phyloP scores from a whole-genome alignment of 2,797 vertebrate genomes.

The Triplophysa bombifrons region DNA sequence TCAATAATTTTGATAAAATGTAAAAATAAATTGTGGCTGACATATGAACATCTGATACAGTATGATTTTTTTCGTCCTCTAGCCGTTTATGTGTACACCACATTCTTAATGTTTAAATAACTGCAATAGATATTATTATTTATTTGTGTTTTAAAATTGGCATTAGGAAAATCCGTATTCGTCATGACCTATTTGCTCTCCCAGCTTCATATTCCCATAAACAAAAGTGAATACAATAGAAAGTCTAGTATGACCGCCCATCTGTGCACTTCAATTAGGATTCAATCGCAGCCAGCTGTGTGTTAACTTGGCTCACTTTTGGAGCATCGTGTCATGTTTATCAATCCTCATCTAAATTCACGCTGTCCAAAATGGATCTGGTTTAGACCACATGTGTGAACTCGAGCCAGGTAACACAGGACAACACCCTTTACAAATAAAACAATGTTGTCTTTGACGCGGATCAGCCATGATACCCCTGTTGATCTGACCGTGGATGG shows the following conservation, averaged over 20 bases:
- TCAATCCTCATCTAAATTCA: constrained; percentile 11
- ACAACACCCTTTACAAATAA: constrained; percentile 46
- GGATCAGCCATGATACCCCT: constrained; percentile 10
- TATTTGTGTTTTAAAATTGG: too few species aligned
- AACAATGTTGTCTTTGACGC: neutral
- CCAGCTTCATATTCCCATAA: too few species aligned
- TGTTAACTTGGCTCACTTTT: constrained; percentile 12
- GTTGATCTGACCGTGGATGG: constrained; percentile 14
- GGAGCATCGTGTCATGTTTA: constrained; percentile 14
- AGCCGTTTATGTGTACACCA: too few species aligned
- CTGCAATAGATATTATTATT: too few species aligned
- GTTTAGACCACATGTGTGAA: constrained; percentile 25
- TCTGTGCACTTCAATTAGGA: constrained; percentile 1
- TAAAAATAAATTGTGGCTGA: too few species aligned
- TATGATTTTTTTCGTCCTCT: too few species aligned
- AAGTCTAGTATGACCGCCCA: neutral
- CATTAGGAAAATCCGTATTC: too few species aligned
- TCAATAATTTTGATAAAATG: too few species aligned
- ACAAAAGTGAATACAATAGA: neutral
- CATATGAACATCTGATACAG: too few species aligned
- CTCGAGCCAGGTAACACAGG: constrained; percentile 30
- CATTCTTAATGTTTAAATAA: too few species aligned
- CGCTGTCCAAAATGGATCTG: neutral
- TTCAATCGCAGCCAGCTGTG: neutral
- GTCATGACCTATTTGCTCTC: too few species aligned